Base-by-base conservation (phyloP, 2,113 vertebrate species). In the Mixornis gularis region DNA sequence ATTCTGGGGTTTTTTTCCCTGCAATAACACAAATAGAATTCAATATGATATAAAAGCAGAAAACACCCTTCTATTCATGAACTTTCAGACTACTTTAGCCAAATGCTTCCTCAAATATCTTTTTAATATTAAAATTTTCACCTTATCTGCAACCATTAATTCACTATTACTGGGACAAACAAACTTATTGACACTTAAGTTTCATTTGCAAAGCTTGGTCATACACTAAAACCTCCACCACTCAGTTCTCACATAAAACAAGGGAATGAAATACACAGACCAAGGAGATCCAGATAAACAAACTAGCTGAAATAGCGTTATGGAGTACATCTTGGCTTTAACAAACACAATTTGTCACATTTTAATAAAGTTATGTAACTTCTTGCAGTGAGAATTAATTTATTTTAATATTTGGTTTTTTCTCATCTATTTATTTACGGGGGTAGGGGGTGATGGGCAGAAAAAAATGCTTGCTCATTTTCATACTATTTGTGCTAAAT, bases 1-100 rank as follows among this genome's bases (percentile, higher is more conserved):
- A 19, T 12, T 20, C 3, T 69, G 12, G 1, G 0, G 0, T 13
- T 9, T 48, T 4, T 56, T 64, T 56, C 53, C 21, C 21, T 16
- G 7, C 17, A 53, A 15, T 51, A 71, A 49, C 12, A n/a, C 13
- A 56, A 30, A 36, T 0, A 84, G 13, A 72, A 72, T 41, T 76
- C 17, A 53, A 49, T 17, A 38, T 0, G 0, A 30, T 19, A 53
- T 10, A 49, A 82, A 85, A 52, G 20, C 10, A 74, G 13, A 76
- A 79, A 76, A 72, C 13, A 58, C 6, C 3, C 22, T n/a, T 43
- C 19, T n/a, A 74, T 36, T 71, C 6, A 38, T 4, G 3, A 72
- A 51, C 20, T 38, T 87, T 21, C n/a, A 49, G 48, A 53, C 36
- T 25, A 53, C 43, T 43, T 64, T 19, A 79, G 16, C 13, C 18